A percentile compares a stretch with the other conserved stretches of the same genome.
phyloP scores from a whole-genome alignment of 2,797 vertebrate genomes.

The Tokudaia muenninki region DNA sequence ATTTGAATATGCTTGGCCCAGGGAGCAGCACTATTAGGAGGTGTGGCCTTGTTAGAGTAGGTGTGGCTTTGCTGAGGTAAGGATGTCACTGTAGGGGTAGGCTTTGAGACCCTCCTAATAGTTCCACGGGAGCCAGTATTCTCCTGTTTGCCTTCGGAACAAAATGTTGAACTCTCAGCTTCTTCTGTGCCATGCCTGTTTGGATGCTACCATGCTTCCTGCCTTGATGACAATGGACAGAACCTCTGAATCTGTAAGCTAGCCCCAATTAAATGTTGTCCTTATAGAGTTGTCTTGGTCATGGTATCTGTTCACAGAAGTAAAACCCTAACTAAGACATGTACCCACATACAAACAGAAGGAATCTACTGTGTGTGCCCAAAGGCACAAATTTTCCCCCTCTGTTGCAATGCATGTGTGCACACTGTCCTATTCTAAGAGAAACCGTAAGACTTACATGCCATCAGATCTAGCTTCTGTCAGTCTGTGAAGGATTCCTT shows the following conservation, averaged over 20 bases:
- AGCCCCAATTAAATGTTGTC: neutral
- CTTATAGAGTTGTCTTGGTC: neutral
- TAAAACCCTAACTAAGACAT: neutral
- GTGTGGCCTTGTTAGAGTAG: neutral
- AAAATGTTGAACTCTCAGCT: neutral
- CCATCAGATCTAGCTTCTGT: neutral
- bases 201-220: neutral
- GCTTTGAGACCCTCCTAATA: neutral
- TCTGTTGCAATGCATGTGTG: neutral
- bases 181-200: neutral
- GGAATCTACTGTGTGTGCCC: neutral
- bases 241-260: neutral
- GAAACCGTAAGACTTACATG: slow-evolving; percentile 1
- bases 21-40: neutral
- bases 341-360: neutral
- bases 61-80: neutral
- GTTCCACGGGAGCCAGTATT: neutral
- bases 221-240: neutral
- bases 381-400: neutral
- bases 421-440: neutral
- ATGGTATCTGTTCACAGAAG: neutral
- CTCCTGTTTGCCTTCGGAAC: neutral
- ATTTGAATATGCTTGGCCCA: neutral
- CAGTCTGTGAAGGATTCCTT: neutral
- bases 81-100: neutral